Evolutionary conservation across 2,113 vertebrate species (phyloP), one percentile per base, ranked within the genome.

Genomic region (Oreotrochilus melanogaster): DNA sequence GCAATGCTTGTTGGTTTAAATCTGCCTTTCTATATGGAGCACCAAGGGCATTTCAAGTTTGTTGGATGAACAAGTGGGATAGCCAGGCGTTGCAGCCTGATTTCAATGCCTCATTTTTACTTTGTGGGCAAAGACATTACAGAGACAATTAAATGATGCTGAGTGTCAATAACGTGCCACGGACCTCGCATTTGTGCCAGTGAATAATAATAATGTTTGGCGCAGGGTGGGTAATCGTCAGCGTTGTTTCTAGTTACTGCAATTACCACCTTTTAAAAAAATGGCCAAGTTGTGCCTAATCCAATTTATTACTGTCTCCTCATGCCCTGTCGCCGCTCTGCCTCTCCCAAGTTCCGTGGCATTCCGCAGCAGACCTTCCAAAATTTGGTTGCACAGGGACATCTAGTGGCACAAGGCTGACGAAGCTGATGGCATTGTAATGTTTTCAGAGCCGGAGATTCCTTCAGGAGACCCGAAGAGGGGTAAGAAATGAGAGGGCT

Each of bases 351-450:
- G 22, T 4, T 43, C 6, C 6, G 0, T 2, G 7, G 5, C 3
- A 3, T 14, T 4, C 6, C 19, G 10, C 13, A 1, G 16, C 56
- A 39, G 24, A 24, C 1, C 3, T 78, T 60, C 56, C 31, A 35
- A 97, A 93, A 87, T 1, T 42, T 85, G 92, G 97, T 97, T 91
- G 14, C 70, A 47, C 61, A 92, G 92, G 42, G 97, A 89, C 98
- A 97, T 96, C 98, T 98, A 93, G 97, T 67, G 98, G 94, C 54
- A 4, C 0, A 35, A 21, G 24, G 27, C 16, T 54, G 28, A 8
- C 14, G 70, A 24, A 51, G 9, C 57, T 30, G 8, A 8, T 1
- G 8, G 37, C 37, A n/a, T 10, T 1, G 1, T 3, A 2, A 6
- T 18, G 4, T 45, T 51, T 51, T 43, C 33, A 28, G 8, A 0